Base-by-base conservation (phyloP, 2,113 vertebrate species). In the Colistium nudipinnis region DNA sequence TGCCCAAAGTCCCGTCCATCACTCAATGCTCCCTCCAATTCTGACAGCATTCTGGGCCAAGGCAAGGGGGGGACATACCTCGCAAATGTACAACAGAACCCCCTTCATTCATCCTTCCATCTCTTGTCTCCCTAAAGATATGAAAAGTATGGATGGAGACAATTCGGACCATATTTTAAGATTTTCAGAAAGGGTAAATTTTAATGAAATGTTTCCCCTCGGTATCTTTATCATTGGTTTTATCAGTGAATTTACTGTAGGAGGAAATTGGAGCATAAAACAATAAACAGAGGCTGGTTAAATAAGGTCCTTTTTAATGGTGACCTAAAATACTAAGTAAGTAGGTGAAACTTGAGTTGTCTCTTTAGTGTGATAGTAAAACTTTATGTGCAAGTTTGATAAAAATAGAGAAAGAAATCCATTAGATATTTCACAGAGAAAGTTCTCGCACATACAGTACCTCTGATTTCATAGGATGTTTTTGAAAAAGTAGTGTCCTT, bases 1-100 rank as follows among this genome's bases (percentile, higher is more conserved):
- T 14, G 63, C 51, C 47, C 44, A 71, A 49, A 65, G 36, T 43
- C 39, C 55, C 66, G 68, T 89, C 82, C 76, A 80, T 90, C 82
- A 88, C 35, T 55, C 38, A 12, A 30, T 60, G 61, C 62, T 53
- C 70, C 71, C 25, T 66, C 70, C 45, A 6, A 55, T 45, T 54
- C 60, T 74, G 82, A 83, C 75, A 80, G 73, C 60, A 59, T 53
- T 33, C 55, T 67, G 62, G 61, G 49, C 51, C 47, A 52, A 19
- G 30, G 20, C 45, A 80, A 63, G 52, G 28, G 62, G 44, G 43
- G 47, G 70, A 54, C 55, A n/a, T 41, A 51, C 31, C 61, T 53
- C 54, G 33, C 47, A 72, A 61, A 72, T 30, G 20, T 36, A 65
- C 33, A 57, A 28, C 51, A 61, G 22, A 72, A 33, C 9, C 30